phyloP scores from a whole-genome alignment of 2,888 invertebrate species.

The Geotrupes spiniger region DNA sequence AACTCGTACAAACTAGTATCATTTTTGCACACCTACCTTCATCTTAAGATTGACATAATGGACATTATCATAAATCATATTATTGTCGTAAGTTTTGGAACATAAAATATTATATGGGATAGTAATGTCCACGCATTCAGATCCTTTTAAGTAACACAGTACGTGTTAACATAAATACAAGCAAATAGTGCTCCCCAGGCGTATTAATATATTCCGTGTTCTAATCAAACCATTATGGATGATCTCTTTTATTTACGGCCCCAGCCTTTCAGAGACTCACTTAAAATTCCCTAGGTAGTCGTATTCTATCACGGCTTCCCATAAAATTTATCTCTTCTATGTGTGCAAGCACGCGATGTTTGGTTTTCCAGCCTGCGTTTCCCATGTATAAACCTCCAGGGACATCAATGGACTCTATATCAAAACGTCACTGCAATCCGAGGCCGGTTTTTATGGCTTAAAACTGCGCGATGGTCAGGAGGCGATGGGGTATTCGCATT shows the following conservation, averaged over 20 bases:
- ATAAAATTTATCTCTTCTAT: constrained; percentile 38
- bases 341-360: constrained; percentile 32
- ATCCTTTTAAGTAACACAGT: too few species aligned
- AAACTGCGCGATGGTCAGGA: constrained; percentile 33
- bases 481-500: constrained; percentile 21
- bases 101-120: too few species aligned
- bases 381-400: constrained; percentile 31
- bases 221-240: constrained; percentile 1
- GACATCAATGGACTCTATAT: constrained; percentile 34
- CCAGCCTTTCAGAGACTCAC: constrained; percentile 26
- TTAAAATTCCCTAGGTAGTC: constrained; percentile 40
- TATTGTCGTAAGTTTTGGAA: too few species aligned
- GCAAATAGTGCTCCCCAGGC: too few species aligned
- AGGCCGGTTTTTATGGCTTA: constrained; percentile 37
- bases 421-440: constrained; percentile 39
- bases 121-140: too few species aligned
- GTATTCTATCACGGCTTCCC: constrained; percentile 39
- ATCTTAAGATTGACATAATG: too few species aligned
- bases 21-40: too few species aligned
- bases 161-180: too few species aligned
- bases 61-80: too few species aligned
- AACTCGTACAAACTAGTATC: too few species aligned
- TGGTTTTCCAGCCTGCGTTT: constrained; percentile 34
- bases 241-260: constrained; percentile 6
- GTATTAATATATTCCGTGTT: too few species aligned